phyloP scores from a whole-genome alignment of 2,113 vertebrate genomes.

The Anoura caudifer region DNA sequence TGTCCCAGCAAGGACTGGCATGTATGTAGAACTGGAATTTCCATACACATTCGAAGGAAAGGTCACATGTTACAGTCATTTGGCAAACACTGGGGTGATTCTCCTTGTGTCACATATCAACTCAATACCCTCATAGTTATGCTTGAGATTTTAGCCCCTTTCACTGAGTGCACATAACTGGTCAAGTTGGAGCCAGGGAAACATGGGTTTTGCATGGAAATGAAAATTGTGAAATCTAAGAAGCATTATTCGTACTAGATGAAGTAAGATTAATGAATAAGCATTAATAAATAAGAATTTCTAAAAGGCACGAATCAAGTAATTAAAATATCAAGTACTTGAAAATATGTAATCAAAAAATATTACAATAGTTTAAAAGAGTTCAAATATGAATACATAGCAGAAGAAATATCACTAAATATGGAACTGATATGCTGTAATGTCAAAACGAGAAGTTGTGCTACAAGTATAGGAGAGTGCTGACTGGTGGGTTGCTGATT shows the following conservation, averaged over 20 bases:
- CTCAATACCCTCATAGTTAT: not conserved
- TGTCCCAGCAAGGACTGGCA: not conserved
- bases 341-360: not conserved
- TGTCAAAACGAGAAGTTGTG: not conserved
- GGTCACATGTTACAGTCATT: not conserved
- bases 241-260: not conserved
- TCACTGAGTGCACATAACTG: not conserved
- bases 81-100: not conserved
- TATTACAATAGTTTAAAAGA: not conserved
- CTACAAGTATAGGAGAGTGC: not conserved
- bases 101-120: not conserved
- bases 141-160: not conserved
- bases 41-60: not conserved
- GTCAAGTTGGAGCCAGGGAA: not conserved
- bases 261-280: not conserved
- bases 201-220: not conserved
- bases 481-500: too few species aligned
- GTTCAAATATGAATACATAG: not conserved
- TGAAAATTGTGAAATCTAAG: not conserved
- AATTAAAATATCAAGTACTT: not conserved
- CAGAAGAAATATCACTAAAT: not conserved
- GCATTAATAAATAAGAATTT: not conserved
- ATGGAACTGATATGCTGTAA: not conserved
- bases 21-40: not conserved
- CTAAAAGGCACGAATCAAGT: not conserved